Evolutionary conservation across 2,888 invertebrate species (phyloP).

Genomic region (Argyresthia goedartella): DNA sequence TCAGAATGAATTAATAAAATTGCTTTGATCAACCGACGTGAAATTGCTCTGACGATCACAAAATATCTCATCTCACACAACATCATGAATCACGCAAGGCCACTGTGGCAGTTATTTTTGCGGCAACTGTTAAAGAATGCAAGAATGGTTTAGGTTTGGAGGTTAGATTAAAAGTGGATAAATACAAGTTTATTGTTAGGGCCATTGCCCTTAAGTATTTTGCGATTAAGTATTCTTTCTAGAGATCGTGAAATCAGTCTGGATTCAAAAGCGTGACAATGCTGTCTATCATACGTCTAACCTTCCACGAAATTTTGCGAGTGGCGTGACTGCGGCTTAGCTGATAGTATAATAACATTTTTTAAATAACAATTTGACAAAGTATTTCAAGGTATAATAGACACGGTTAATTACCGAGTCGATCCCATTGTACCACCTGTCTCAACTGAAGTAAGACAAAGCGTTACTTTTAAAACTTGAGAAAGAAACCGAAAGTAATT

Average conservation of each 20-base stretch:
- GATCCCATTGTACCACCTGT: neutral
- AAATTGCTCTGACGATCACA: neutral
- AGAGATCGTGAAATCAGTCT: neutral
- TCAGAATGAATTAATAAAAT: neutral
- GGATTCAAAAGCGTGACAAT: neutral
- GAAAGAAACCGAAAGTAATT: neutral
- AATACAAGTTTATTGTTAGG: too few relatives aligned
- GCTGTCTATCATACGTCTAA: neutral
- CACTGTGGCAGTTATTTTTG: too few relatives aligned
- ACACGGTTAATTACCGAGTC: neutral
- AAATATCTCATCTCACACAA: neutral
- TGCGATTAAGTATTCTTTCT: too few relatives aligned
- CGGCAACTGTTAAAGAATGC: too few relatives aligned
- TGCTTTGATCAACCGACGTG: neutral
- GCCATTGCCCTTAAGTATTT: too few relatives aligned
- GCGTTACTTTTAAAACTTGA: neutral
- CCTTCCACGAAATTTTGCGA: neutral
- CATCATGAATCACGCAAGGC: neutral
- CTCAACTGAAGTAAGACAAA: neutral
- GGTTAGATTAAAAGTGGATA: too few relatives aligned
- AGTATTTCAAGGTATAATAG: neutral
- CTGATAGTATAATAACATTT: neutral
- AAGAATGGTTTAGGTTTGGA: too few relatives aligned
- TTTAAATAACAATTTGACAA: neutral
- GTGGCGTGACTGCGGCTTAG: neutral